Evolutionary conservation across 2,797 vertebrate species (phyloP).

Genomic region (Clarias laeviceps): DNA sequence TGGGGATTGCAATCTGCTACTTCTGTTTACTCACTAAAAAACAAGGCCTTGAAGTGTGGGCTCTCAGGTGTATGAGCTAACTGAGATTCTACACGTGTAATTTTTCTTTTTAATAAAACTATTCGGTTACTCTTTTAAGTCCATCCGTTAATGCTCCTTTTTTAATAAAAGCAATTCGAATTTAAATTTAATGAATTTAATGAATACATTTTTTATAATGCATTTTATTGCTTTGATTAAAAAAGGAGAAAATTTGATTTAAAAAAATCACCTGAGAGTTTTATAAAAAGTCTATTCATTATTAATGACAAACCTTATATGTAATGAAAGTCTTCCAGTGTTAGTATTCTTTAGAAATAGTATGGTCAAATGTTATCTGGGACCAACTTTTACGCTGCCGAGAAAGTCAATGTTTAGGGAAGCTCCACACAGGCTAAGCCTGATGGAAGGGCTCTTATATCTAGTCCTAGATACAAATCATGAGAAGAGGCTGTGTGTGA

Average conservation of each 20-base stretch:
- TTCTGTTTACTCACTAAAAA: slow-evolving; percentile 35
- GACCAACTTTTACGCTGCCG: slow-evolving; percentile 58
- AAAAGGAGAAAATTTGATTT: too few relatives aligned
- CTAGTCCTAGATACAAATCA: slow-evolving; percentile 77
- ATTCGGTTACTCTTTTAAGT: too few relatives aligned
- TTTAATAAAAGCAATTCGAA: not conserved
- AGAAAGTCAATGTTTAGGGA: slow-evolving; percentile 68
- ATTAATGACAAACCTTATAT: not conserved
- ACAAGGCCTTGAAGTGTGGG: not conserved
- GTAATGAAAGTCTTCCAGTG: slow-evolving; percentile 18
- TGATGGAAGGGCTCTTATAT: slow-evolving; percentile 68
- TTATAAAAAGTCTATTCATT: not conserved
- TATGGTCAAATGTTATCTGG: slow-evolving; percentile 48
- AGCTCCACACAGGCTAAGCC: slow-evolving; percentile 60
- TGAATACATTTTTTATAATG: too few relatives aligned
- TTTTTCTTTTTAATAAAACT: not conserved
- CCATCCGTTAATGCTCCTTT: not conserved
- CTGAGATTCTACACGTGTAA: not conserved
- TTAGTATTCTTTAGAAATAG: slow-evolving; percentile 45
- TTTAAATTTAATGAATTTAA: too few relatives aligned
- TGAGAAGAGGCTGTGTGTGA: slow-evolving; percentile 58
- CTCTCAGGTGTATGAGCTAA: not conserved
- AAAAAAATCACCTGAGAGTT: too few relatives aligned
- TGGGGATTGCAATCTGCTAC: not conserved
- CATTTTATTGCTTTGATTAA: too few relatives aligned